Conservation (phyloP, 2,888 invertebrate species). For the Microctonus aethiopoides region DNA sequence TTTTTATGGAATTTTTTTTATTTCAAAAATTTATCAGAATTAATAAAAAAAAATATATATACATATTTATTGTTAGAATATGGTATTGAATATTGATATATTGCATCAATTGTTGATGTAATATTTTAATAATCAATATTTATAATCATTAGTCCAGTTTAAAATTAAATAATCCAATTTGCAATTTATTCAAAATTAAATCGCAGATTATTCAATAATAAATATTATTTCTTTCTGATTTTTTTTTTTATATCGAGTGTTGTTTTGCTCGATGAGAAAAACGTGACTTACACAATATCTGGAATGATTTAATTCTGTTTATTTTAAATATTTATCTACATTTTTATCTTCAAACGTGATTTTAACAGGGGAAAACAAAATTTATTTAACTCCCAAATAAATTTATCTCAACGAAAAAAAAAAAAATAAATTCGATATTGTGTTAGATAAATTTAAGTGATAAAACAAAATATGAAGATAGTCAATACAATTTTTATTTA, state of each 20-base stretch:
- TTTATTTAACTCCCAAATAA: background rate
- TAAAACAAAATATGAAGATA: too few species aligned
- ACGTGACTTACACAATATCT: background rate
- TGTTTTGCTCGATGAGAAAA: background rate
- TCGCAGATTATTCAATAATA: background rate
- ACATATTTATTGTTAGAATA: background rate
- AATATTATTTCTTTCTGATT: too few species aligned
- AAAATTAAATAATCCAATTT: background rate
- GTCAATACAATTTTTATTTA: too few species aligned
- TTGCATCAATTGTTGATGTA: too few species aligned
- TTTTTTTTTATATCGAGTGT: background rate
- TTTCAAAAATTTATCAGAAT: too few species aligned
- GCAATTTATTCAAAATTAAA: background rate
- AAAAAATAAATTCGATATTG: background rate
- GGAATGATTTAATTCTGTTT: background rate
- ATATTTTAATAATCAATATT: too few species aligned
- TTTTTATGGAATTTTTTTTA: too few species aligned
- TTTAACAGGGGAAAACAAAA: background rate
- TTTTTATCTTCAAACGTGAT: background rate
- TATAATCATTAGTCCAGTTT: too few species aligned
- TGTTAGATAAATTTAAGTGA: too few species aligned
- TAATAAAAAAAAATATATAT: background rate
- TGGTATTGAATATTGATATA: background rate
- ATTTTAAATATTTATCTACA: too few species aligned
- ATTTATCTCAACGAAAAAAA: background rate